phyloP scores from a whole-genome alignment of 2,113 vertebrate species.

The Coreoperca whiteheadi region DNA sequence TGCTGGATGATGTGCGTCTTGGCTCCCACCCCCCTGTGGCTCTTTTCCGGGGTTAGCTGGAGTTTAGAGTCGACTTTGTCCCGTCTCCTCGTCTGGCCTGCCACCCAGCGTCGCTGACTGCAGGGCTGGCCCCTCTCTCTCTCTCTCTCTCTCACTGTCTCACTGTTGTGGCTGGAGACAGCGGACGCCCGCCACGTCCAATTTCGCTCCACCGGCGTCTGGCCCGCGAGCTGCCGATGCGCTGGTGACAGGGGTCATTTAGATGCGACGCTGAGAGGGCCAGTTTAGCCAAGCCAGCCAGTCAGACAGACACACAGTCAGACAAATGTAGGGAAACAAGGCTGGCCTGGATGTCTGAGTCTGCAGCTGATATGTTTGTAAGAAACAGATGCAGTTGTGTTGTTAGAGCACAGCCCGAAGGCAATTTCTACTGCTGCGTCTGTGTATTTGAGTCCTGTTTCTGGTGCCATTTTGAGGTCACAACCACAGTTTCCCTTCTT shows the following conservation, averaged over 20 bases:
- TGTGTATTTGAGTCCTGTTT: not conserved
- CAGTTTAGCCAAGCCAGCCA: not conserved
- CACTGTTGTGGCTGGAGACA: constrained; percentile 57
- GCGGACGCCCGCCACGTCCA: constrained; percentile 53
- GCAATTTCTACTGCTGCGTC: not conserved
- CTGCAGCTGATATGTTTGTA: not conserved
- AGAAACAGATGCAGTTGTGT: constrained; percentile 22
- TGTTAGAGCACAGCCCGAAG: constrained; percentile 24
- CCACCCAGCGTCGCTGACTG: constrained; percentile 17
- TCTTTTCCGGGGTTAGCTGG: constrained; percentile 58
- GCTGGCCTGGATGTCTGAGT: constrained; percentile 18
- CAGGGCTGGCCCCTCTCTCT: constrained; percentile 4
- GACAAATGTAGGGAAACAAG: constrained; percentile 8
- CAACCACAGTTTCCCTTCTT: not conserved
- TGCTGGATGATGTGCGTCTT: constrained; percentile 41
- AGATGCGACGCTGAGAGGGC: constrained; percentile 41
- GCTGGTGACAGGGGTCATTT: constrained; percentile 48
- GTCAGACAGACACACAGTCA: constrained; percentile 8
- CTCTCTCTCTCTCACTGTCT: not conserved
- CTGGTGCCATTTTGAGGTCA: constrained; percentile 16
- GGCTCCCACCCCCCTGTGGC: not conserved
- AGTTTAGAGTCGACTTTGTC: constrained; percentile 66
- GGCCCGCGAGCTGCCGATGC: constrained; percentile 29
- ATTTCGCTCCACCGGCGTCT: constrained; percentile 39
- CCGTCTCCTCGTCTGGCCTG: constrained; percentile 36